Evolutionary conservation across 2,113 vertebrate species (phyloP).

Genomic region (Seriola quinqueradiata): DNA sequence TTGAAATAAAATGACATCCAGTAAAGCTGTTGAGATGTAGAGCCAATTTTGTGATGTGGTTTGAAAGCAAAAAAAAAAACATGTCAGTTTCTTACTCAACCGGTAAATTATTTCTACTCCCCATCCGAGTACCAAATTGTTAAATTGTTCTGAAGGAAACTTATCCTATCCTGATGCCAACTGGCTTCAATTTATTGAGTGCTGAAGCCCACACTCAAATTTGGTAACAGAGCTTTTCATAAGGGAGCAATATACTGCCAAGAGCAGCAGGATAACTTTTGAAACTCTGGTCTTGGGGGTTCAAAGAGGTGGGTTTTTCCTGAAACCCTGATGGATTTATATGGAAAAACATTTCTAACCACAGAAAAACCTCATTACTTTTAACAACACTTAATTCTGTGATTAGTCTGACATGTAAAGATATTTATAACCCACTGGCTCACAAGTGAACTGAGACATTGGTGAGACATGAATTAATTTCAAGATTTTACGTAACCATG

Average conservation of each 20-base stretch:
- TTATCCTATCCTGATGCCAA: conserved; percentile 16
- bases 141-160: neutral
- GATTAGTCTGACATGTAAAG: neutral
- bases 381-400: neutral
- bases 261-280: neutral
- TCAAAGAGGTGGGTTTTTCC: neutral
- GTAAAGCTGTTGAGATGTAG: neutral
- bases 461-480: neutral
- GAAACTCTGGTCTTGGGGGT: neutral
- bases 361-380: neutral
- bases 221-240: neutral
- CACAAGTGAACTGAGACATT: neutral
- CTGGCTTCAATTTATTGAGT: conserved; percentile 4
- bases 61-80: neutral
- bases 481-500: neutral
- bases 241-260: neutral
- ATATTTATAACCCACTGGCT: no score
- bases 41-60: neutral
- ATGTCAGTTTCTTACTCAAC: conserved; percentile 9
- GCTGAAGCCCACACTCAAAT: neutral
- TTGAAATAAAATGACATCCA: neutral
- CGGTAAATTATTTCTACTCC: neutral
- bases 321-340: neutral
- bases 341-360: neutral
- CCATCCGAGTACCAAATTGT: neutral